A percentile compares a stretch with the other conserved stretches of the same genome.
phyloP scores from a whole-genome alignment of 1,140 invertebrate genomes.

The Listronotus oregonensis region DNA sequence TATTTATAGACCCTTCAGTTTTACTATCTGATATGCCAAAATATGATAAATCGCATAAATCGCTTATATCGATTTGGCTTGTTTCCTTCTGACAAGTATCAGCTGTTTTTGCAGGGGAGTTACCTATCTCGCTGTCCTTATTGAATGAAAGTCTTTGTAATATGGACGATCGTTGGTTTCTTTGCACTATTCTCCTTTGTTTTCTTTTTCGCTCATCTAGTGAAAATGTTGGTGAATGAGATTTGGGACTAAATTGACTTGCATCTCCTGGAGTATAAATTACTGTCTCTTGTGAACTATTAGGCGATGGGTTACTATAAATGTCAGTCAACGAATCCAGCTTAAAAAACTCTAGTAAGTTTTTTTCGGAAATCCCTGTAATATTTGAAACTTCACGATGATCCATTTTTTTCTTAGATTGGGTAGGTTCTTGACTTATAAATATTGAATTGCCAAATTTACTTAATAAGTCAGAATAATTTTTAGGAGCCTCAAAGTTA shows the following conservation, averaged over 20 bases:
- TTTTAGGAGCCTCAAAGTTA: slow-evolving; percentile 43
- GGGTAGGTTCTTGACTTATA: background rate
- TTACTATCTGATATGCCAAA: slow-evolving; percentile 15
- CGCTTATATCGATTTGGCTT: slow-evolving; percentile 13
- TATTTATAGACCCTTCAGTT: slow-evolving; percentile 4
- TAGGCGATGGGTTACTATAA: slow-evolving; percentile 2
- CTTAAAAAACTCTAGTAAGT: slow-evolving; percentile 34
- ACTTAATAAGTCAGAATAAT: slow-evolving; percentile 31
- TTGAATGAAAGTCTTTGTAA: no score
- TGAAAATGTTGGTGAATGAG: no score
- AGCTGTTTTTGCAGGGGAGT: no score
- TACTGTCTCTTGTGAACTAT: slow-evolving; percentile 38
- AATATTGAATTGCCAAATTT: slow-evolving; percentile 26
- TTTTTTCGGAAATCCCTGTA: slow-evolving; percentile 3
- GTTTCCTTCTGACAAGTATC: background rate
- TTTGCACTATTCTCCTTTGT: background rate
- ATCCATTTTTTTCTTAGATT: background rate
- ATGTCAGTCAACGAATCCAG: slow-evolving; percentile 30
- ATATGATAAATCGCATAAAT: slow-evolving; percentile 33
- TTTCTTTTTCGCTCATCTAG: no score
- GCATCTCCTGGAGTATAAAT: slow-evolving; percentile 32
- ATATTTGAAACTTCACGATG: no score
- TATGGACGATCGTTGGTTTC: no score
- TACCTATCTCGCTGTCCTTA: no score
- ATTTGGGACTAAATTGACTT: no score